Evolutionary conservation across 2,888 invertebrate genomes (phyloP), one percentile per base, ranked within the genome.

Genomic region (Spodoptera exigua): DNA sequence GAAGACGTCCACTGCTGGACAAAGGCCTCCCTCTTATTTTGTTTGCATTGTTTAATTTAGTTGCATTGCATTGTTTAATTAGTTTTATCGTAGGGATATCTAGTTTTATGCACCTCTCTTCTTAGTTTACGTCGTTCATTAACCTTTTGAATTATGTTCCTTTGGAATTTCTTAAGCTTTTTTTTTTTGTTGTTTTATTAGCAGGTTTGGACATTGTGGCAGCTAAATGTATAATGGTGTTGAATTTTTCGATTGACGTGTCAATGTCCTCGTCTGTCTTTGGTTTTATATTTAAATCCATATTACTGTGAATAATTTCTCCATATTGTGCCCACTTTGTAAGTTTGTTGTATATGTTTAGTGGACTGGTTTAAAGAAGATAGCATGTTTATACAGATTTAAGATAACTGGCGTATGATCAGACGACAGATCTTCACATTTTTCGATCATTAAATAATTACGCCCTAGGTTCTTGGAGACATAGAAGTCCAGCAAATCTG

Each of bases 371-470:
- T 13, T 35, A 16, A 47, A 41, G 11, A 59, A 14, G 9, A 64
- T 32, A 55, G 11, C 49, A n/a, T 9, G 51, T 13, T 54, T 49
- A 49, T 45, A 53, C 1, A 74, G 9, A 13, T 55, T 74, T 13
- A 76, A 61, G 0, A 76, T 66, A 0, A 76, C 70, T 4, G 75
- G 76, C 1, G 62, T 48, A 37, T 79, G 75, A 37, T 79, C 66
- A 1, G 76, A 69, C 0, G 58, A 44, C 1, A 67, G 46, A 36
- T 80, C 78, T 2, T 11, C 13, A 2, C 49, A 11, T 10, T 32
- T 3, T 5, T 51, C 40, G 16, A 51, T 40, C 0, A 7, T 51
- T 34, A 41, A 2, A 13, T 18, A 51, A 4, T 34, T 39, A 7
- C 32, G 10, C 1, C 34, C 49, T 9, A 41, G 1, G 10, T 51